Evolutionary conservation across 2,797 vertebrate species (phyloP), one percentile per base, ranked within the genome.

Genomic region (Thripadectes ignobilis): DNA sequence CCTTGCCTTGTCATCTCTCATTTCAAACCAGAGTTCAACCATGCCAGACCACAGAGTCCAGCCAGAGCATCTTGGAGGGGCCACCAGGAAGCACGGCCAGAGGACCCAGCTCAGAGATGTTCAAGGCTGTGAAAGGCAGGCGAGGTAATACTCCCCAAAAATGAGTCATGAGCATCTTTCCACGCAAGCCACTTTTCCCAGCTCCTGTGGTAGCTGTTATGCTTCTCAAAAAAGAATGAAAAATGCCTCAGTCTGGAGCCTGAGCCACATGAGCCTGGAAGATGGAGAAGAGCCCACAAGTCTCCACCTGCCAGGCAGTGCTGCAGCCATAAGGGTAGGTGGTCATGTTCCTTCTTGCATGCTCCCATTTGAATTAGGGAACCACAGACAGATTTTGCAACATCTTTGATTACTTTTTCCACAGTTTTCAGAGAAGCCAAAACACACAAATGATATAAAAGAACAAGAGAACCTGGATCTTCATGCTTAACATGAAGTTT

Each of bases 41-140:
- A 0, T 58, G 76, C 26, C 49, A 48, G 8, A 4, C 5, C 29
- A 4, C 21, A n/a, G 36, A 0, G 0, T 36, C 58, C 43, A 24
- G 19, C 41, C 58, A 38, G 12, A 65, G 27, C 48, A 61, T 39
- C 74, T 69, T 1, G 1, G 34, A 58, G 2, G 3, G 32, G 38
- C 38, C 20, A 24, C 22, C 0, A 1, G 38, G 18, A 67, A 55
- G 16, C 0, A 0, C 5, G 7, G 55, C 48, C n/a, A 8, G 55
- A 57, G 51, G 32, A 87, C 14, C 2, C 43, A 55, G 27, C n/a
- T 77, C n/a, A 3, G 83, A 55, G 77, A 27, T 22, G 66, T 80
- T 67, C 46, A 19, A 34, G 30, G 26, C 39, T 54, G 57, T 36
- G 39, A 62, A 58, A 66, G 12, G 14, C 24, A 74, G 27, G 14